phyloP scores from a whole-genome alignment of 2,113 vertebrate genomes.

The Megalops atlanticus region DNA sequence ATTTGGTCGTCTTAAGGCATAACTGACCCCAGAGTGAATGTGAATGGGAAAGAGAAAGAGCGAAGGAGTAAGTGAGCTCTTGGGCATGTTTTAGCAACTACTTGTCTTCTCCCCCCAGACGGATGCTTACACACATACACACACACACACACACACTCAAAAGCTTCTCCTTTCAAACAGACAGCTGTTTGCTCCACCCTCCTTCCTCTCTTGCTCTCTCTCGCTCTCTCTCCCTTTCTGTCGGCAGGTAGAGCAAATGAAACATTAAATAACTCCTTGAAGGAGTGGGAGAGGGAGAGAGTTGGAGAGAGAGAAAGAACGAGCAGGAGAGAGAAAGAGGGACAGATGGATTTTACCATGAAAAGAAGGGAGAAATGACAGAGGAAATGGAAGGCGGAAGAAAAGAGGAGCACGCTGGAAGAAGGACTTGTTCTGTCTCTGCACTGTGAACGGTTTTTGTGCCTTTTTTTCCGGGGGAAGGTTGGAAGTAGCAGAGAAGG shows the following conservation, averaged over 20 bases:
- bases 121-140: conserved; percentile 35
- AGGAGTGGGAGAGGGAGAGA: conserved; percentile 35
- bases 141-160: conserved; percentile 26
- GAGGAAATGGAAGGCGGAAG: conserved; percentile 33
- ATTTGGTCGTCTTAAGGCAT: no score
- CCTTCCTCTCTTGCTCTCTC: conserved; percentile 31
- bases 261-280: conserved; percentile 70
- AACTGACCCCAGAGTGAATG: conserved; percentile 26
- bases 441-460: conserved; percentile 33
- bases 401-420: conserved; percentile 54
- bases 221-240: conserved; percentile 35
- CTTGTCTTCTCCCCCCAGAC: conserved; percentile 46
- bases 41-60: conserved; percentile 7
- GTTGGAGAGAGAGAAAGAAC: conserved; percentile 30
- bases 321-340: conserved; percentile 22
- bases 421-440: conserved; percentile 59
- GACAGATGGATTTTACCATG: not conserved
- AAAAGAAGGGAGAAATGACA: conserved; percentile 32
- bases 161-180: conserved; percentile 41
- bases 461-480: conserved; percentile 29
- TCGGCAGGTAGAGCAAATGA: conserved; percentile 68
- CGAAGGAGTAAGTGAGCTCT: conserved; percentile 14
- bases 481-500: conserved; percentile 33
- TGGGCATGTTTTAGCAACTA: conserved; percentile 50
- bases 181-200: conserved; percentile 37